Percentiles rank a stretch among this genome's conserved stretches.
Conservation (phyloP, 2,113 vertebrate species). For the Spea bombifrons region DNA sequence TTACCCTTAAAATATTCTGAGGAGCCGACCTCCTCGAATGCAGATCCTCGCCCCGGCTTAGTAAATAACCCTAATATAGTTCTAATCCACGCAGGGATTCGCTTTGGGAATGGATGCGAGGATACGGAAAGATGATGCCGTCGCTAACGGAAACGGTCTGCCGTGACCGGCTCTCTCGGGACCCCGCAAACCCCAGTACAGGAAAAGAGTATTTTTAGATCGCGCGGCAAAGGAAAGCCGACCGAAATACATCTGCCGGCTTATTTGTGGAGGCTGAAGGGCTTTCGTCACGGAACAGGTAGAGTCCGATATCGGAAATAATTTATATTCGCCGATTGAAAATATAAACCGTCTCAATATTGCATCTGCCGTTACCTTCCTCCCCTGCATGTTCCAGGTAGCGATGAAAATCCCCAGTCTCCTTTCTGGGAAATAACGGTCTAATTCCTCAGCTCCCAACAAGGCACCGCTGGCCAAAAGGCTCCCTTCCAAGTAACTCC, state of each 20-base stretch:
- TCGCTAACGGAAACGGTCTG: background rate
- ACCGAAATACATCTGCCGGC: background rate
- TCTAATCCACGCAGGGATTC: background rate
- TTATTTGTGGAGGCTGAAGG: no score
- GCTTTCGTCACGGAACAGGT: no score
- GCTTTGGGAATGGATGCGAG: background rate
- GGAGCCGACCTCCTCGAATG: no score
- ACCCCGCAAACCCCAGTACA: background rate
- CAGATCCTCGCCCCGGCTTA: no score
- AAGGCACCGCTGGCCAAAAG: constrained; percentile 85
- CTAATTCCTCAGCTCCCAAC: constrained; percentile 88
- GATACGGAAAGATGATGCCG: background rate
- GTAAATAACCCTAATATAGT: no score
- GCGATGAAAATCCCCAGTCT: constrained; percentile 80
- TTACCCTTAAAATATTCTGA: no score
- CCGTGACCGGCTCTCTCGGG: background rate
- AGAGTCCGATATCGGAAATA: no score
- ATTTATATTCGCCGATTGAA: no score
- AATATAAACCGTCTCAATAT: no score
- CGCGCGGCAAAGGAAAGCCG: background rate
- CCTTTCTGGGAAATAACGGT: constrained; percentile 87
- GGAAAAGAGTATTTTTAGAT: constrained; percentile 22
- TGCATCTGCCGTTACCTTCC: constrained; percentile 69
- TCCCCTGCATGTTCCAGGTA: constrained; percentile 98
- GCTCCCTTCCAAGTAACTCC: constrained; percentile 94